Percentiles rank a stretch among this genome's conserved stretches.
These are phyloP conservation scores for Listrodromus nycthemerus DNA, from an alignment of 2,888 invertebrate genomes.

Conservation along the genomic window DNA sequence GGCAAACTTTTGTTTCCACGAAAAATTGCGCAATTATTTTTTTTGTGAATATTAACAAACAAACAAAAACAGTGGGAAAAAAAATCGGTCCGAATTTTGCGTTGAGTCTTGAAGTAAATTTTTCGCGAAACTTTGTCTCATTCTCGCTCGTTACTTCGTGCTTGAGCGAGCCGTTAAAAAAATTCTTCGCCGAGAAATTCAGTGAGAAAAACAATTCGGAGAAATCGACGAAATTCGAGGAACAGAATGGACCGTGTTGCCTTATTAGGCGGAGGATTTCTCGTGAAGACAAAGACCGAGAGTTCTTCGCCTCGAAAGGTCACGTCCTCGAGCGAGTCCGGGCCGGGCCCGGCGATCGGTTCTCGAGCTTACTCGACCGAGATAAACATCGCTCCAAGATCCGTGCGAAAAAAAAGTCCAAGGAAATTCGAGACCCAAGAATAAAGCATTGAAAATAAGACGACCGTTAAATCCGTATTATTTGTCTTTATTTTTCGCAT, in stretches of 20 bases:
- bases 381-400: neutral
- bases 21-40: no score
- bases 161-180: neutral
- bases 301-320: conserved; percentile 14
- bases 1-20: no score
- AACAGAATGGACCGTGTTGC: neutral
- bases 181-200: no score
- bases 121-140: conserved; percentile 9
- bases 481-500: conserved; percentile 11
- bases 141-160: neutral
- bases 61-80: no score
- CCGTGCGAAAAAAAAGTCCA: neutral
- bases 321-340: conserved; percentile 1
- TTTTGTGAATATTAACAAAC: no score
- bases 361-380: conserved; percentile 15
- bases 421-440: no score
- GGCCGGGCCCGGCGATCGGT: conserved; percentile 15
- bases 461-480: no score
- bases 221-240: neutral
- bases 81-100: no score
- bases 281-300: neutral
- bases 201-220: no score
- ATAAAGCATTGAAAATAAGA: no score
- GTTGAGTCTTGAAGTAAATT: conserved; percentile 15
- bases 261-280: no score